phyloP scores from a whole-genome alignment of 2,888 invertebrate genomes.

The Dastarcus helophoroides region DNA sequence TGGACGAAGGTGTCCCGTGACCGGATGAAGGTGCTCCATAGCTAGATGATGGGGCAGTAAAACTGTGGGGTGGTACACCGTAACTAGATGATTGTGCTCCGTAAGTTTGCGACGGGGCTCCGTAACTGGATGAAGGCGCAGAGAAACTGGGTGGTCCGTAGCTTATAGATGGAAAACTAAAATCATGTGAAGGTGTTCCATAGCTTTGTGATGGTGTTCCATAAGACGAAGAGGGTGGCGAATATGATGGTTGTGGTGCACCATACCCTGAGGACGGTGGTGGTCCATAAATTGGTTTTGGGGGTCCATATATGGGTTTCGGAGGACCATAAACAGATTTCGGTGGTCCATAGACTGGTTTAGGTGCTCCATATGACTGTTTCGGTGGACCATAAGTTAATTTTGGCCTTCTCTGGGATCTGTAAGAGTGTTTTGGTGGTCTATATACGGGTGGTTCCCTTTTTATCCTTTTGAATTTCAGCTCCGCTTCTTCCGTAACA shows the following conservation, averaged over 20 bases:
- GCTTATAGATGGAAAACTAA: slow-evolving; percentile 8
- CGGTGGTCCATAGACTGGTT: slow-evolving; percentile 14
- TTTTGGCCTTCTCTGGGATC: slow-evolving; percentile 16
- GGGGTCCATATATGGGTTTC: slow-evolving; percentile 17
- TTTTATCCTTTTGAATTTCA: slow-evolving; percentile 15
- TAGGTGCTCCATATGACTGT: slow-evolving; percentile 18
- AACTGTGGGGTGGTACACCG: slow-evolving; percentile 12
- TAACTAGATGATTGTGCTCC: slow-evolving; percentile 12
- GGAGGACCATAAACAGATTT: slow-evolving; percentile 16
- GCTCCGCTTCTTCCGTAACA: too few relatives aligned
- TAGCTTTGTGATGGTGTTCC: slow-evolving; percentile 16
- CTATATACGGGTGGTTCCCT: slow-evolving; percentile 15
- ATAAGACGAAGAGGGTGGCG: slow-evolving; percentile 11
- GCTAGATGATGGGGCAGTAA: slow-evolving; percentile 5
- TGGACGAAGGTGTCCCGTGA: slow-evolving; percentile 13
- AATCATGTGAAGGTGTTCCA: slow-evolving; percentile 11
- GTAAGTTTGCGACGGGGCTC: slow-evolving; percentile 8
- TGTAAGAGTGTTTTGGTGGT: slow-evolving; percentile 20
- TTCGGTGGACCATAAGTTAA: slow-evolving; percentile 15
- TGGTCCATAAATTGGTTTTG: slow-evolving; percentile 11
- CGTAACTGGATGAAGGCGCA: slow-evolving; percentile 6
- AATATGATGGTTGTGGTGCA: slow-evolving; percentile 12
- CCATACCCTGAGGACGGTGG: slow-evolving; percentile 17
- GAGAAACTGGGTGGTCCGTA: slow-evolving; percentile 7
- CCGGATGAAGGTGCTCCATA: slow-evolving; percentile 11